Percentiles rank a stretch among this genome's conserved stretches.
These are phyloP conservation scores for Drosophila lutescens DNA, from an alignment of 2,888 invertebrate species.

Conservation along the genomic window DNA sequence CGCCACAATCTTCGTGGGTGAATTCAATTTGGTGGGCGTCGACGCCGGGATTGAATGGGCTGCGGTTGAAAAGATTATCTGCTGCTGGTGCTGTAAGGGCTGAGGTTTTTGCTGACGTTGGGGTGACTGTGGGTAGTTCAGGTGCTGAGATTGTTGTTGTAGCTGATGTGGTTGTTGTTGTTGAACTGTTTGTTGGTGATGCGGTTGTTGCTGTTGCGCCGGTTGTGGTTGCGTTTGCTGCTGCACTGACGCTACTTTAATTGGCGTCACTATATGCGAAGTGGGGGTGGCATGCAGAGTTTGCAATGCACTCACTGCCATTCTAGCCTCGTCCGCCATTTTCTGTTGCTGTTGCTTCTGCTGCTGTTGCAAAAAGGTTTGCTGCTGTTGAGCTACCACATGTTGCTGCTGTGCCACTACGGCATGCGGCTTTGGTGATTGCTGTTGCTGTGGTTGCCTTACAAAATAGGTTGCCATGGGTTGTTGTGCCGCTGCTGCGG, in stretches of 20 bases:
- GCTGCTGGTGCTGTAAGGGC: conserved; percentile 1
- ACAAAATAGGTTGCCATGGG: conserved; percentile 53
- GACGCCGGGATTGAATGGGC: conserved; percentile 7
- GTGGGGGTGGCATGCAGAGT: conserved; percentile 62
- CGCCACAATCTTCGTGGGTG: conserved; percentile 24
- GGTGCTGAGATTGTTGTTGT: conserved; percentile 18
- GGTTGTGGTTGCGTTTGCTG: conserved; percentile 14
- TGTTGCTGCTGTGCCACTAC: conserved; percentile 25
- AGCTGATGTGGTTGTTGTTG: conserved; percentile 19
- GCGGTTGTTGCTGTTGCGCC: conserved; percentile 23
- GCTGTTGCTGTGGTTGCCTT: conserved; percentile 42
- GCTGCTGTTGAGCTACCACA: conserved; percentile 14
- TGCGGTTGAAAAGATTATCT: conserved; percentile 16
- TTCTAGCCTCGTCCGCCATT: conserved; percentile 61
- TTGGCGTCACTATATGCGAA: conserved; percentile 40
- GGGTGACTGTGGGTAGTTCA: conserved; percentile 20
- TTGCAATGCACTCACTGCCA: conserved; percentile 69
- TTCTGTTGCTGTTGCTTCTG: conserved; percentile 36
- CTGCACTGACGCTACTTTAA: conserved; percentile 39
- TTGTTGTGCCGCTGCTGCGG: conserved; percentile 56
- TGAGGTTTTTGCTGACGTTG: conserved; percentile 29
- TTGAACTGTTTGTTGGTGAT: conserved; percentile 25
- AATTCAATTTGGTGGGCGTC: conserved; percentile 12
- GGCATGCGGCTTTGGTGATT: conserved; percentile 25
- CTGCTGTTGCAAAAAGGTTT: conserved; percentile 32